These are phyloP conservation scores for Xestobium rufovillosum DNA, from an alignment of 2,888 invertebrate species.

Conservation along the genomic window DNA sequence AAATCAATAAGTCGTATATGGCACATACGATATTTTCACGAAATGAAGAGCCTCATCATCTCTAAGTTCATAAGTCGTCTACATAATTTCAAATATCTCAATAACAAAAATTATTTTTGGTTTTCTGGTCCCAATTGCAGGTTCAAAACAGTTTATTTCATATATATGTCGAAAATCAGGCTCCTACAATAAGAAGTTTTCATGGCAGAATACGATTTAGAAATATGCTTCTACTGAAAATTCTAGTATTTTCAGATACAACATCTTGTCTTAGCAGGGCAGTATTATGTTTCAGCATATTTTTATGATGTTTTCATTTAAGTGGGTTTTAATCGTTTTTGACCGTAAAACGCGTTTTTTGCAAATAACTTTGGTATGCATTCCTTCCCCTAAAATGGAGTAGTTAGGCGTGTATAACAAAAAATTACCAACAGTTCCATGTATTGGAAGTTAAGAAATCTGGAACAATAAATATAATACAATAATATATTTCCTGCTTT, in stretches of 20 bases:
- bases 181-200: conserved; percentile 5
- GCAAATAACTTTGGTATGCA: no score
- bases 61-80: conserved; percentile 8
- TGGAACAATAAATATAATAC: no score
- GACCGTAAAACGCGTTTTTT: no score
- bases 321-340: no score
- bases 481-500: no score
- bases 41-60: conserved; percentile 4
- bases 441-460: no score
- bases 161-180: conserved; percentile 6
- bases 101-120: neutral
- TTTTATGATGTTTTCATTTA: no score
- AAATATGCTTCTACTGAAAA: conserved; percentile 7
- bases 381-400: no score
- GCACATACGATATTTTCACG: conserved; percentile 6
- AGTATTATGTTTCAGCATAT: no score
- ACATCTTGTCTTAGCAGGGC: conserved; percentile 9
- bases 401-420: no score
- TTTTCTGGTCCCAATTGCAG: conserved; percentile 4
- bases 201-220: conserved; percentile 7
- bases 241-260: conserved; percentile 5
- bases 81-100: conserved; percentile 8
- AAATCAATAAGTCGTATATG: conserved; percentile 10
- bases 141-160: conserved; percentile 3
- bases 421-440: no score